Base-by-base conservation (phyloP, 2,797 vertebrate genomes). In the Coregonus suidteri region DNA sequence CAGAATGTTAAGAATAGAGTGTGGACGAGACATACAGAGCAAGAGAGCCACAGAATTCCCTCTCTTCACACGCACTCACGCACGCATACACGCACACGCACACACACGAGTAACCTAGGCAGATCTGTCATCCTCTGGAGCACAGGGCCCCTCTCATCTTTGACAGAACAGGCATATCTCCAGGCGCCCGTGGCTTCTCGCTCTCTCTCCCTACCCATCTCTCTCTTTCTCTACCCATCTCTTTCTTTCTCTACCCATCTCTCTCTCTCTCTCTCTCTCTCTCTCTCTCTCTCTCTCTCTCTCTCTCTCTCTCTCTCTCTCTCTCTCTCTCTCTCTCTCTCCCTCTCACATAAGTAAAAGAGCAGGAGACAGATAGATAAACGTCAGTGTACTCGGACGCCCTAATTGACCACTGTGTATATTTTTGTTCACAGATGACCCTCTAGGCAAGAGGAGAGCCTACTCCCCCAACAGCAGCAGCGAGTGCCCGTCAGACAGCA, bases 371-470 rank as follows among this genome's bases (percentile, higher is more conserved):
- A 73, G 70, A 41, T 15, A 84, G 9, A 9, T 73, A 37, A 35
- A 76, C 77, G 47, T 47, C 73, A 11, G 41, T 1, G 78, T 72
- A 11, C 69, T 82, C 68, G 14, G 16, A 34, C 37, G 20, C 71
- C 51, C 59, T 77, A 5, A 68, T 79, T 83, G 76, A 85, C 75
- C 67, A 16, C 64, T 75, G 31, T 79, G 30, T 81, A 18, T 71
- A 34, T 77, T 79, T 18, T 77, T 82, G 73, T 83, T 88, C 83
- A 73, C 91, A 99, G 98, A 98, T 94, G 96, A 97, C 86, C 95
- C 97, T 94, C 86, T 98, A 96, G 96, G 97, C 89, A 99, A 99
- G 93, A 96, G 97, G 88, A 94, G 96, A 95, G 96, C 95, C 91
- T 95, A 95, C 88, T 96, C 97, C 84, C 95, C 97, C 62, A 96